These are phyloP conservation scores for Neoniphon sammara DNA, from an alignment of 2,797 vertebrate species.

Conservation along the genomic window DNA sequence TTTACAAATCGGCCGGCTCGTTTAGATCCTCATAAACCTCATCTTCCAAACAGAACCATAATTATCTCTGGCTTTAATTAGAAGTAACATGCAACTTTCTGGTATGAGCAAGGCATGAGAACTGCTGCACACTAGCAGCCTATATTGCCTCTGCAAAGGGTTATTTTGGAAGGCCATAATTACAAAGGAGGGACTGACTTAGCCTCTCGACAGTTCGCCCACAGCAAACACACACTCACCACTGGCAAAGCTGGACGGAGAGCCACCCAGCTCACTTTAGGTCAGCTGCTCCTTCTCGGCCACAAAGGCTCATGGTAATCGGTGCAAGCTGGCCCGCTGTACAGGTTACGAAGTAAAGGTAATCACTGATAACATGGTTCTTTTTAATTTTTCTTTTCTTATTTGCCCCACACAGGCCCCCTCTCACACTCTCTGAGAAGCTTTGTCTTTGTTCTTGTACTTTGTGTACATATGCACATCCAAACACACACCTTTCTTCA, in stretches of 20 bases:
- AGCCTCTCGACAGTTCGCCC: conserved; percentile 61
- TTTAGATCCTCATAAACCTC: conserved; percentile 6
- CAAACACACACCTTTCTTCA: conserved; percentile 18
- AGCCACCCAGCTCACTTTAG: conserved; percentile 36
- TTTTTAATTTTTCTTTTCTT: too few species aligned
- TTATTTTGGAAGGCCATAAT: conserved; percentile 88
- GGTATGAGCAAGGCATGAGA: conserved; percentile 19
- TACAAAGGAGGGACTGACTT: conserved; percentile 82
- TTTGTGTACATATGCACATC: too few species aligned
- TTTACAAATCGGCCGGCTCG: background rate
- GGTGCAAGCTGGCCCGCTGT: background rate
- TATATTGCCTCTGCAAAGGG: conserved; percentile 53
- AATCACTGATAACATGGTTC: too few species aligned
- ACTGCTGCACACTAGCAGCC: conserved; percentile 50
- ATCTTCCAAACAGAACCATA: conserved; percentile 6
- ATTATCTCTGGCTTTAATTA: conserved; percentile 10
- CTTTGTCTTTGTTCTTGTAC: too few species aligned
- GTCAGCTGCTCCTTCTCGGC: background rate
- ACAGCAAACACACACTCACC: conserved; percentile 58
- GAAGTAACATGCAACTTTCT: conserved; percentile 27
- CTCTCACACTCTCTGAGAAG: too few species aligned
- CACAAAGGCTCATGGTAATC: conserved; percentile 14
- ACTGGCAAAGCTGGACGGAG: conserved; percentile 37
- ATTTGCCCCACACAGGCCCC: too few species aligned
- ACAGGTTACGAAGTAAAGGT: too few species aligned